A percentile compares a stretch with the other conserved stretches of the same genome.
phyloP scores from a whole-genome alignment of 2,888 invertebrate genomes.

The Protodeltote pygarga region DNA sequence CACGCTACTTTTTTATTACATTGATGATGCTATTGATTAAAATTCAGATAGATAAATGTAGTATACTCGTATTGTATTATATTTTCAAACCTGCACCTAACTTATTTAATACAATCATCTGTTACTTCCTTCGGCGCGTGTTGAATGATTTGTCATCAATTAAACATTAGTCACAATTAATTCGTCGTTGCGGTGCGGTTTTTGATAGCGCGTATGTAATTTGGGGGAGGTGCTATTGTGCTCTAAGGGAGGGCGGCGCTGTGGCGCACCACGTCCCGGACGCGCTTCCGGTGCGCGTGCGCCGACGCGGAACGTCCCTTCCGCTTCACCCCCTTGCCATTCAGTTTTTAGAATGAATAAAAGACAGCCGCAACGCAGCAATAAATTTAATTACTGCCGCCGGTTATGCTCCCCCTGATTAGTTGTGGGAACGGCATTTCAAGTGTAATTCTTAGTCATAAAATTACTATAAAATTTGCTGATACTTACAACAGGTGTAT shows the following conservation, averaged over 20 bases:
- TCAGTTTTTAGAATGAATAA: constrained; percentile 71
- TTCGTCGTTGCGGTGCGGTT: constrained; percentile 43
- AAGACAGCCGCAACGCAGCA: constrained; percentile 51
- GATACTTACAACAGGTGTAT: background rate
- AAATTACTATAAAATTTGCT: background rate
- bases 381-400: constrained; percentile 59
- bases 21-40: no score
- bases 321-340: constrained; percentile 79
- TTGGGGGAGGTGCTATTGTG: constrained; percentile 63
- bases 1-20: no score
- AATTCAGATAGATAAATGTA: no score
- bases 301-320: constrained; percentile 82
- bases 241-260: constrained; percentile 62
- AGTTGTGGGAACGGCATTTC: constrained; percentile 56
- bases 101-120: constrained; percentile 34
- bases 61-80: background rate
- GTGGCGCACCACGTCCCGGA: constrained; percentile 83
- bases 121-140: constrained; percentile 31
- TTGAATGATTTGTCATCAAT: constrained; percentile 51
- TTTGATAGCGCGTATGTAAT: constrained; percentile 41
- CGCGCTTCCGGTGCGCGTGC: constrained; percentile 81
- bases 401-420: constrained; percentile 49
- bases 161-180: constrained; percentile 54
- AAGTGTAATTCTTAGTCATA: constrained; percentile 10
- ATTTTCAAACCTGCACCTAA: constrained; percentile 18